Evolutionary conservation across 2,888 invertebrate species (phyloP), one percentile per base, ranked within the genome.

Genomic region (Elysia crispata): DNA sequence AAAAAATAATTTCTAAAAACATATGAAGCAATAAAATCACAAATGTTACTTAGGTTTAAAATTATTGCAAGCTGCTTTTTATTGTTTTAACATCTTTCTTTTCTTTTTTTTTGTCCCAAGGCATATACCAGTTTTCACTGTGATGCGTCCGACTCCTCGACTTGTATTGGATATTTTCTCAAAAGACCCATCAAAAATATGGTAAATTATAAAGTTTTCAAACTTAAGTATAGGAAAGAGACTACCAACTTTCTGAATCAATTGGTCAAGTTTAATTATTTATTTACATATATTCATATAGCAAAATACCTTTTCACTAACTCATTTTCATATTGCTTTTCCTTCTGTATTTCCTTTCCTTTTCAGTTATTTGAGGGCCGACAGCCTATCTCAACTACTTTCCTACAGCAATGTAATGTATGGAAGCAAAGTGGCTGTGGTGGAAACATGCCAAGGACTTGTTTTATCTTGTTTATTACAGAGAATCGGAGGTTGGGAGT

Each of bases 381-480:
- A 99, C 89, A 95, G 97, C 0, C 92, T 99, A 49, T 96, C 97
- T 0, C 98, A 98, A 92, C 94, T 99, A 31, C 93, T 98, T 69
- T 95, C 96, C 0, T 95, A 95, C 86, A 94, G 95, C 0, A 97
- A 98, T 87, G 94, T 98, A 13, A 95, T 95, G 88, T 94, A 95
- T 0, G 95, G 91, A 50, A 87, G 87, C 69, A 90, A 89, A 80
- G 88, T 92, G 33, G 92, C 97, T 79, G 92, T 98, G 0, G 97
- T 97, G 90, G 98, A 98, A 90, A 96, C 96, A 77, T 96, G 96
- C 50, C 95, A 95, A 88, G 98, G 98, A 0, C 93, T 99, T 67
- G 91, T 97, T 41, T 94, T 96, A 6, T 97, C 97, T 0, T 95
- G 96, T 1, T 93, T 98, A 87, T 91, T 98, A 67, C 96, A 96